Conservation (phyloP, 2,888 invertebrate species). For the Gandaritis pyraliata region DNA sequence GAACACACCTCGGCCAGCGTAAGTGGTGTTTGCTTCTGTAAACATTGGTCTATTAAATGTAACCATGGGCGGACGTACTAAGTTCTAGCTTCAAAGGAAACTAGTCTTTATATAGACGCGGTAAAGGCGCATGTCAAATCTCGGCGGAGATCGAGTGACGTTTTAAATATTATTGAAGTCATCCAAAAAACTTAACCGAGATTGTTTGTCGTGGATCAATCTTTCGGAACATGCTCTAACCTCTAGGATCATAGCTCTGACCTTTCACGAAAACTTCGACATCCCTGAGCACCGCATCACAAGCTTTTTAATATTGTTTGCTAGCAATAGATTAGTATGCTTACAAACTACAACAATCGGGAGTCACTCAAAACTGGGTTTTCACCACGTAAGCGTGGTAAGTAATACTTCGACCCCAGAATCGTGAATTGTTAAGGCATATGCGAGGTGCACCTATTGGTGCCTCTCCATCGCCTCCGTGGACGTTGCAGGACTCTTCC, state of each 20-base stretch:
- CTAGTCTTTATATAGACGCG: too few species aligned
- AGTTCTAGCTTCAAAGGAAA: background rate
- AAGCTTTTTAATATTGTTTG: slow-evolving; percentile 5
- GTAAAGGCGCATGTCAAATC: background rate
- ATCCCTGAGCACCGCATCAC: background rate
- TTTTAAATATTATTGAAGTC: background rate
- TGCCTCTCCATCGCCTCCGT: slow-evolving; percentile 13
- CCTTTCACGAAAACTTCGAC: background rate
- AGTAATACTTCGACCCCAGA: slow-evolving; percentile 8
- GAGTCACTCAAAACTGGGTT: slow-evolving; percentile 1
- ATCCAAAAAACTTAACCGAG: background rate
- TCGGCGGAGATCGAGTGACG: background rate
- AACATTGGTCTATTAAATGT: background rate
- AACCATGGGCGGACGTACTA: background rate
- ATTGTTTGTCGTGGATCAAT: background rate
- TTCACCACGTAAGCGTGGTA: slow-evolving; percentile 8
- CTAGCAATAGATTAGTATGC: slow-evolving; percentile 4
- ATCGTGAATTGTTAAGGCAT: background rate
- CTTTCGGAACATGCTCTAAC: background rate
- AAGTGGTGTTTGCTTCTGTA: slow-evolving; percentile 13
- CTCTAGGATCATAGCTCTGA: background rate
- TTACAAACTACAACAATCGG: slow-evolving; percentile 12
- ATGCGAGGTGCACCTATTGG: background rate
- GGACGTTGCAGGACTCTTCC: slow-evolving; percentile 23
- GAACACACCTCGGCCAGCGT: slow-evolving; percentile 16